phyloP scores from a whole-genome alignment of 2,113 vertebrate species.

The Ornithorhynchus anatinus region DNA sequence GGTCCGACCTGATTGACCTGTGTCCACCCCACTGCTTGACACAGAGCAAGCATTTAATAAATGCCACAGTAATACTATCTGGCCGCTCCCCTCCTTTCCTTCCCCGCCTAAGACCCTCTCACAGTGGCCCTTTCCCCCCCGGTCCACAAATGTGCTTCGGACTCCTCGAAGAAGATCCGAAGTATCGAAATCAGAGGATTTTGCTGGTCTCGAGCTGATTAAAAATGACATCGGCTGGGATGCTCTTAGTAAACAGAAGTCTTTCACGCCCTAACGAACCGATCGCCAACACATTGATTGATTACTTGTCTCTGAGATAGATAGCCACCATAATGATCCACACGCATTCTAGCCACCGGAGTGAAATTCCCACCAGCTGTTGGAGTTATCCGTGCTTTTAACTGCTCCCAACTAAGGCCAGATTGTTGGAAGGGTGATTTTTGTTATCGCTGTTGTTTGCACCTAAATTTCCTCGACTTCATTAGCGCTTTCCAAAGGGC shows the following conservation, averaged over 20 bases:
- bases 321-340: not conserved
- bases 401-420: not conserved
- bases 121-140: too few species aligned
- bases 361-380: not conserved
- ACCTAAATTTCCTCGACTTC: not conserved
- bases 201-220: not conserved
- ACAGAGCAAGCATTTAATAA: too few species aligned
- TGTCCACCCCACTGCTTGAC: too few species aligned
- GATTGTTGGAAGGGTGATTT: not conserved
- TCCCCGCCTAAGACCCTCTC: too few species aligned
- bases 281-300: not conserved
- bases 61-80: too few species aligned
- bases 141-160: not conserved
- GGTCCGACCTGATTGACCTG: too few species aligned
- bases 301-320: constrained; percentile 23
- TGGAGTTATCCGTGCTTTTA: constrained; percentile 5
- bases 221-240: not conserved
- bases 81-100: too few species aligned
- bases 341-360: not conserved
- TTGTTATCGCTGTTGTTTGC: not conserved
- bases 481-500: not conserved
- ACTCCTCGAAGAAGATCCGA: not conserved
- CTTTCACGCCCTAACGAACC: constrained; percentile 10
- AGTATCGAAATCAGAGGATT: not conserved
- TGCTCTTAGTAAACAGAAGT: constrained; percentile 10